Base-by-base conservation (phyloP, 2,797 vertebrate genomes). In the Enteromius thamalakanensis region DNA sequence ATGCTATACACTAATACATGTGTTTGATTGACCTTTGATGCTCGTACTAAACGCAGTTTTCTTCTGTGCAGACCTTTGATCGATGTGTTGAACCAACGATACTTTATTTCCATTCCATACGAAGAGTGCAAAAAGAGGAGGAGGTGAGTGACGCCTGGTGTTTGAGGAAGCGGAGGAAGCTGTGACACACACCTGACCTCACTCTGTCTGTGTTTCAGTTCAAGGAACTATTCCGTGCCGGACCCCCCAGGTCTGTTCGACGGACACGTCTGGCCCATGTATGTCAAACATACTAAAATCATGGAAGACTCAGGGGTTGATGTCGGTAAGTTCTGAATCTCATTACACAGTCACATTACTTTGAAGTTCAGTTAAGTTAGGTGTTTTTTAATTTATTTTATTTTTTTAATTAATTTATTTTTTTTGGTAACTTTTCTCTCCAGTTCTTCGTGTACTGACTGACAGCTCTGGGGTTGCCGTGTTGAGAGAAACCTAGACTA, bases 51-150 rank as follows among this genome's bases (percentile, higher is more conserved):
- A 14, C 58, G 26, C 1, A 0, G 17, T 7, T 77, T 17, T 40
- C 6, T 51, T 17, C 29, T 5, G 78, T 90, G 17, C 89, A 97
- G 96, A 90, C 96, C 97, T 78, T 91, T 98, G 94, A 97, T 97
- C 82, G 94, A 98, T 6, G 92, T 97, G 86, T 94, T 97, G 86
- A 93, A 97, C 93, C 94, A 96, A 83, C 92, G 96, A 26, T 97
- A 95, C 90, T 98, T 98, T 86, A 95, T 98, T 93, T 97, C 96
- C 91, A 96, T 98, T 94, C 97, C 97, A 0, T 97, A 97, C 21
- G 96, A 98, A 94, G 97, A 97, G 91, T 98, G 97, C 93, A 97
- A 97, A 94, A 96, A 92, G 92, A 97, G 97, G 90, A 97, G 97
- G 89, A 94, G 96, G 97, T 97, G 91, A 91, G 93, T 90, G 34